A percentile compares a stretch with the other conserved stretches of the same genome.
Evolutionary conservation across 1,140 invertebrate species (phyloP).

Genomic region (Bombyx mandarina): DNA sequence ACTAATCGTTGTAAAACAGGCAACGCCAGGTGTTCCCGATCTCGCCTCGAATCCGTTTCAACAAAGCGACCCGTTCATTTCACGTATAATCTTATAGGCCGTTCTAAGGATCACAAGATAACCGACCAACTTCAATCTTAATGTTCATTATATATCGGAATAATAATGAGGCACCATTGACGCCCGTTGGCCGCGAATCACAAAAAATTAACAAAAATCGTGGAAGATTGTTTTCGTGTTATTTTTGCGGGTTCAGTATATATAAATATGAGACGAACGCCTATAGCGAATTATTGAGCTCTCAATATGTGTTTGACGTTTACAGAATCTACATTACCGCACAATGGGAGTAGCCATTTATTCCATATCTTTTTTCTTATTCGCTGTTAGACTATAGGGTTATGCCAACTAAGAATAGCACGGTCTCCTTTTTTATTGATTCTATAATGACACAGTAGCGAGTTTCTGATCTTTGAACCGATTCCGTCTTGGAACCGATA

Average conservation of each 20-base stretch:
- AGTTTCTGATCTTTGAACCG: no score
- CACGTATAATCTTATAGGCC: constrained; percentile 28
- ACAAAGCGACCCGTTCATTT: constrained; percentile 30
- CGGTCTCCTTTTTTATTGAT: no score
- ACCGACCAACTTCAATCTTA: constrained; percentile 29
- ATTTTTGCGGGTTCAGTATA: neutral
- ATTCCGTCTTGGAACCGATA: no score
- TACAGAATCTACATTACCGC: no score
- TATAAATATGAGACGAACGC: no score
- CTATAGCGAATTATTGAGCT: no score
- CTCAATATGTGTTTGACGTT: no score
- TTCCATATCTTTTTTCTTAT: no score
- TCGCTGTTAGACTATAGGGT: no score
- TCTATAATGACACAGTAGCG: no score
- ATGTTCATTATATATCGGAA: constrained; percentile 40
- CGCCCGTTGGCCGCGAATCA: constrained; percentile 13
- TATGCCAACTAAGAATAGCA: no score
- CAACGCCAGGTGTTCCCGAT: constrained; percentile 29
- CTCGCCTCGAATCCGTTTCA: constrained; percentile 15
- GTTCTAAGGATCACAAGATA: constrained; percentile 38
- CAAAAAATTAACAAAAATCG: constrained; percentile 14
- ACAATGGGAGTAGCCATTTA: no score
- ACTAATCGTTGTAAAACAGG: constrained; percentile 15
- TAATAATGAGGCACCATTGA: constrained; percentile 45
- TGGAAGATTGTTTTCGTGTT: neutral